A percentile compares a stretch with the other conserved stretches of the same genome.
These are phyloP conservation scores for Akabosia matsudoensis DNA, from an alignment of 1,140 invertebrate species.

Conservation along the genomic window DNA sequence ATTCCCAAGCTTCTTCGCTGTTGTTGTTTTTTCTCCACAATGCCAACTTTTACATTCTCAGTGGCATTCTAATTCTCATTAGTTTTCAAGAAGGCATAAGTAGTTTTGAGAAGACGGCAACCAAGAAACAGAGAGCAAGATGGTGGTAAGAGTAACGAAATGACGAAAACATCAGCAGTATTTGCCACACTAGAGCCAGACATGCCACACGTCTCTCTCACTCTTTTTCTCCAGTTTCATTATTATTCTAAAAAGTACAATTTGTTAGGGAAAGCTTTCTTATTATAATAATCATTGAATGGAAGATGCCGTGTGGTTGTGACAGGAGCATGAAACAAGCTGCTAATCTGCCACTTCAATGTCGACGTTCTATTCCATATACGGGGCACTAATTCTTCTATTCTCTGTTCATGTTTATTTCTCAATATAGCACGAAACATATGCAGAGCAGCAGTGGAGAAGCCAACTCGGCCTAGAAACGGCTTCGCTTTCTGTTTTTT, in stretches of 20 bases:
- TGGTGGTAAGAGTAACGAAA: not conserved
- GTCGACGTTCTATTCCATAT: not conserved
- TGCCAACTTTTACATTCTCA: not conserved
- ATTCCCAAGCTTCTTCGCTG: not conserved
- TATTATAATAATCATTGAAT: conserved; percentile 13
- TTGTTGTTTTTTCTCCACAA: not conserved
- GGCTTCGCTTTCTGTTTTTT: not conserved
- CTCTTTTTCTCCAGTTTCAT: too few relatives aligned
- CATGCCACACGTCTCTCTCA: not conserved
- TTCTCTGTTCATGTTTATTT: too few relatives aligned
- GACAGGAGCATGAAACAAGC: conserved; percentile 19
- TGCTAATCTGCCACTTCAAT: conserved; percentile 20
- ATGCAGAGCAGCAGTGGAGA: too few relatives aligned
- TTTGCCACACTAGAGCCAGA: not conserved
- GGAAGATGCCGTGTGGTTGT: conserved; percentile 14
- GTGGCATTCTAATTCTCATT: not conserved
- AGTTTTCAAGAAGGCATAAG: not conserved
- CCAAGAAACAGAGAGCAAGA: not conserved
- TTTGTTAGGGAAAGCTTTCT: not conserved
- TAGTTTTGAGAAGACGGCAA: not conserved
- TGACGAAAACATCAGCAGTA: not conserved
- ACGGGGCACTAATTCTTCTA: too few relatives aligned
- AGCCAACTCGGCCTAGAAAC: too few relatives aligned
- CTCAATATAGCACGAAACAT: too few relatives aligned
- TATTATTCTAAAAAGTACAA: not conserved